Conservation (phyloP, 2,797 vertebrate species). For the Haliaeetus vocifer region DNA sequence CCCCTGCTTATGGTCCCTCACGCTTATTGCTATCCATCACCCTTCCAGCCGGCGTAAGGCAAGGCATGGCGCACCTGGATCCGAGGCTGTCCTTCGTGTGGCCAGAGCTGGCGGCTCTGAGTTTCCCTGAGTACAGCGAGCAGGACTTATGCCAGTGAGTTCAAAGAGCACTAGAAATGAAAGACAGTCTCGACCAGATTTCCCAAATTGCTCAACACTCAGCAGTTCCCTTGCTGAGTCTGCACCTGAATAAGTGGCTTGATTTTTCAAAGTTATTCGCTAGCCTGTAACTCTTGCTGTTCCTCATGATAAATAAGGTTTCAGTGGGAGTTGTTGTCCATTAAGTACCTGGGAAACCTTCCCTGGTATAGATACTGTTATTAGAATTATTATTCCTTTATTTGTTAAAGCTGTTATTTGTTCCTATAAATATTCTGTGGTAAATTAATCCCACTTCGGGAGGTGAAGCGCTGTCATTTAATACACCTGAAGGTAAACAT, state of each 20-base stretch:
- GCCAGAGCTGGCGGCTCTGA: background rate
- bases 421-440: slow-evolving; percentile 53
- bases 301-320: slow-evolving; percentile 48
- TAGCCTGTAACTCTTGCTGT: background rate
- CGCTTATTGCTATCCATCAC: fast-evolving
- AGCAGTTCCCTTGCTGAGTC: slow-evolving; percentile 51
- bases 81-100: background rate
- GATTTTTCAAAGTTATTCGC: slow-evolving; percentile 24
- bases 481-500: slow-evolving; percentile 7
- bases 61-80: background rate
- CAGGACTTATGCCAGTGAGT: slow-evolving; percentile 34
- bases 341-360: slow-evolving; percentile 48
- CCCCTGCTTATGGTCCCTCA: background rate
- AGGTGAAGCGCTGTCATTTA: slow-evolving; percentile 6
- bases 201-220: slow-evolving; percentile 30
- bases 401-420: slow-evolving; percentile 50
- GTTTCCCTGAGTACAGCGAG: background rate
- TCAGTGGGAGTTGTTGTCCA: slow-evolving; percentile 18
- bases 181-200: slow-evolving; percentile 5
- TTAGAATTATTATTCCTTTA: slow-evolving; percentile 51
- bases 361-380: background rate
- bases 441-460: slow-evolving; percentile 21
- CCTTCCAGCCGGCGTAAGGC: background rate
- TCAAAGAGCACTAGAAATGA: slow-evolving; percentile 31
- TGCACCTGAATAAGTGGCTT: slow-evolving; percentile 49